These are phyloP conservation scores for Salvelinus alpinus DNA, from an alignment of 2,113 vertebrate genomes.

Conservation along the genomic window DNA sequence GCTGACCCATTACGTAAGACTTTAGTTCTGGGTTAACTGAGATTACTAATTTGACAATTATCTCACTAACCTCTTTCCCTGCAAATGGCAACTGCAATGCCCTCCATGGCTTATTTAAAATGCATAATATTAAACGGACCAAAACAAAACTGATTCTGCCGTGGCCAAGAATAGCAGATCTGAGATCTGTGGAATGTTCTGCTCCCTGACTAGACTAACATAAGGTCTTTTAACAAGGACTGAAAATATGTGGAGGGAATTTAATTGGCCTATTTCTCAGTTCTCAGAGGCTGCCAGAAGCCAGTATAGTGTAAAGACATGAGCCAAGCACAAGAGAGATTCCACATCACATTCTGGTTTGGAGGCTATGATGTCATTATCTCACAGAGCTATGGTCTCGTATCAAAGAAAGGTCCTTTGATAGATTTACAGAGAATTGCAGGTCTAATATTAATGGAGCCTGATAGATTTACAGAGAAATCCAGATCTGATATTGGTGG, in stretches of 20 bases:
- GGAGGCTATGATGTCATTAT: too few species aligned
- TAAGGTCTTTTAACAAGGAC: conserved; percentile 28
- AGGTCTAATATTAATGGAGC: too few species aligned
- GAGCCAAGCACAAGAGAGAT: background rate
- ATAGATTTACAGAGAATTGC: too few species aligned
- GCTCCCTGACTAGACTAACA: conserved; percentile 41
- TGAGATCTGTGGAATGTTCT: conserved; percentile 10
- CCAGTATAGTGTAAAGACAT: background rate
- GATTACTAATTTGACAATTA: too few species aligned
- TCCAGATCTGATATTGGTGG: too few species aligned
- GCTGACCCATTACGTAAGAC: too few species aligned
- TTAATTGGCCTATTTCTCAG: conserved; percentile 49
- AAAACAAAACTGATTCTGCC: too few species aligned
- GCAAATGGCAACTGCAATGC: too few species aligned
- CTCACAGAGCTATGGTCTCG: too few species aligned
- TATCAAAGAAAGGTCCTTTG: too few species aligned
- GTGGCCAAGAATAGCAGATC: background rate
- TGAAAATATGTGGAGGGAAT: conserved; percentile 34
- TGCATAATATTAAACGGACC: background rate
- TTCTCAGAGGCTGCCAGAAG: conserved; percentile 9
- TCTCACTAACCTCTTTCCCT: too few species aligned
- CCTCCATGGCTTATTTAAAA: background rate
- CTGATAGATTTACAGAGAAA: too few species aligned
- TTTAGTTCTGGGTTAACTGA: background rate
- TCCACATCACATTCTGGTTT: background rate